Conservation (phyloP, 35 echinoderm and acorn worm genomes). For the Heliocidaris tuberculata region DNA sequence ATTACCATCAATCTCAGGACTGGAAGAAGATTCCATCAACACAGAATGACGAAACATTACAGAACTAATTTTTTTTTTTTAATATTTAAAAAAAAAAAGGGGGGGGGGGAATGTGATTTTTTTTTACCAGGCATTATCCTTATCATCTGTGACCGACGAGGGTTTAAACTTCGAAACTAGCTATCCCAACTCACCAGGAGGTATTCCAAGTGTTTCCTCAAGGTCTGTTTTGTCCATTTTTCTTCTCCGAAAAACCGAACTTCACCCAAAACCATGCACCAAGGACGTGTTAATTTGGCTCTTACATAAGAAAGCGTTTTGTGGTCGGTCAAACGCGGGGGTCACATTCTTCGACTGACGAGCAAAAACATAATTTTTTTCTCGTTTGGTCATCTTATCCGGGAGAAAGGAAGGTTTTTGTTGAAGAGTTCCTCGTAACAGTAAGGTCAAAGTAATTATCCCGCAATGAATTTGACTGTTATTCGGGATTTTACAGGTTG, state of each 20-base stretch:
- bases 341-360: neutral
- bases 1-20: too few species aligned
- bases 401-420: neutral
- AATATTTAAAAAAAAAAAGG: too few species aligned
- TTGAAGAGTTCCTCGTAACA: constrained; percentile 33
- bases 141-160: neutral
- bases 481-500: neutral
- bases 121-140: neutral
- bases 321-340: neutral
- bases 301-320: constrained; percentile 8
- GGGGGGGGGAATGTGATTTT: neutral
- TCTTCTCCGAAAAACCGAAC: constrained; percentile 23
- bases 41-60: too few species aligned
- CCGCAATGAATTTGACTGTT: constrained; percentile 16
- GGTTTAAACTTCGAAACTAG: neutral
- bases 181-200: neutral
- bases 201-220: neutral
- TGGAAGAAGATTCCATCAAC: too few species aligned
- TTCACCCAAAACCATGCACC: constrained; percentile 9
- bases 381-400: neutral
- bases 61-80: too few species aligned
- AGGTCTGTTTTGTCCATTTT: constrained; percentile 27
- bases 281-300: constrained; percentile 13
- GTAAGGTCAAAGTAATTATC: constrained; percentile 33
- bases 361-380: neutral